Evolutionary conservation across 2,888 invertebrate genomes (phyloP).

Genomic region (Acronicta aceris): DNA sequence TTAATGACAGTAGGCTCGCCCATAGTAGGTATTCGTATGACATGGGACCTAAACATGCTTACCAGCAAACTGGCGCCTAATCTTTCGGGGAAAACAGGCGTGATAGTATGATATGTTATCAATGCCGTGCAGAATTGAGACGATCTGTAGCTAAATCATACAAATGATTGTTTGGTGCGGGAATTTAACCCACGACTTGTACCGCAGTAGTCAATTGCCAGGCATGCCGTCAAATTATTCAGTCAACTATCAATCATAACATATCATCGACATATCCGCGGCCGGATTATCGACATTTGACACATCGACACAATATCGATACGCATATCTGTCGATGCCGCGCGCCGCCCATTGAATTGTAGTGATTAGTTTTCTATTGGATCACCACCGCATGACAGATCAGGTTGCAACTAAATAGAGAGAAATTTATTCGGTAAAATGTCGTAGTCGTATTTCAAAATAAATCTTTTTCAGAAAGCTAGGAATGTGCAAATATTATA

Average conservation of each 20-base stretch:
- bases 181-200: background rate
- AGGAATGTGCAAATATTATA: too few species aligned
- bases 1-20: too few species aligned
- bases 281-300: slow-evolving; percentile 12
- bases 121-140: too few species aligned
- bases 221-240: background rate
- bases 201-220: background rate
- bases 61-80: too few species aligned
- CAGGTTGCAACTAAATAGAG: slow-evolving; percentile 17
- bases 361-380: slow-evolving; percentile 46
- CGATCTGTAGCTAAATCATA: too few species aligned
- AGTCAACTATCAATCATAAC: background rate
- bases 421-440: slow-evolving; percentile 24
- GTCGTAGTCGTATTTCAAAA: background rate
- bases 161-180: background rate
- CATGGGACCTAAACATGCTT: too few species aligned
- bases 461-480: too few species aligned
- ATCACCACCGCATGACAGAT: slow-evolving; percentile 25
- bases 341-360: slow-evolving; percentile 16
- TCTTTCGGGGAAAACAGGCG: too few species aligned
- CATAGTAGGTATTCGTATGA: too few species aligned
- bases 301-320: slow-evolving; percentile 10
- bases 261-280: background rate
- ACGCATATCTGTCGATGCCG: slow-evolving; percentile 13
- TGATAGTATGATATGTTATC: too few species aligned